Base-by-base conservation (phyloP, 2,888 invertebrate species). In the Nysson spinosus region DNA sequence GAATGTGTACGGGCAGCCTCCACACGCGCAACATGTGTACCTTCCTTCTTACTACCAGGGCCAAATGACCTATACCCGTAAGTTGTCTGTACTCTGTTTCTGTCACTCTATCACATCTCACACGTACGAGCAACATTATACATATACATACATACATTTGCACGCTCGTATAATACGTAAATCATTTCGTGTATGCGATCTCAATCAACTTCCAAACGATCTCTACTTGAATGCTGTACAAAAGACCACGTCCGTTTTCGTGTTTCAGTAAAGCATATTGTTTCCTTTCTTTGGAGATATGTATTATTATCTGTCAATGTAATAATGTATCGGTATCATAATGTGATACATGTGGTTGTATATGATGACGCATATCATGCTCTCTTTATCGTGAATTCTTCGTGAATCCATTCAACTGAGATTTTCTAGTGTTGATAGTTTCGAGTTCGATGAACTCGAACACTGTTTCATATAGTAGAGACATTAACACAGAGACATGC, bases 21-120 rank as follows among this genome's bases (percentile, higher is more conserved):
- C 91, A 85, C 92, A 93, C 88, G 92, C 93, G 88, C 93, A 92
- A 88, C 94, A 94, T 89, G 91, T 94, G 89, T 93, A 93, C 89
- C 92, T 94, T 88, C 94, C 94, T 86, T 94, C 93, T 92, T 94
- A 92, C 92, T 91, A 90, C 87, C 93, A 93, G 89, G 94, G 94
- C 89, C 92, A 93, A 89, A 91, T 92, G 89, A 91, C 92, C 88
- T 91, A 92, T 86, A 92, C 92, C 88, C 91, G 94, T 94, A 94
- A 94, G 94, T 94, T 87, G 79, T 85, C 78, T 82, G 78, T 82
- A 83, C 69, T 78, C 65, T 76, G 54, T 76, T 60, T 74, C 67
- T 72, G 63, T 75, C 56, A 67, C 66, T 69, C 61, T 74, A 51
- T 77, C 67, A 66, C 67, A 76, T 62, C 55, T 71, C 69, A 66